These are phyloP conservation scores for Lamprologus ornatipinnis DNA, from an alignment of 2,113 vertebrate genomes.

Conservation along the genomic window DNA sequence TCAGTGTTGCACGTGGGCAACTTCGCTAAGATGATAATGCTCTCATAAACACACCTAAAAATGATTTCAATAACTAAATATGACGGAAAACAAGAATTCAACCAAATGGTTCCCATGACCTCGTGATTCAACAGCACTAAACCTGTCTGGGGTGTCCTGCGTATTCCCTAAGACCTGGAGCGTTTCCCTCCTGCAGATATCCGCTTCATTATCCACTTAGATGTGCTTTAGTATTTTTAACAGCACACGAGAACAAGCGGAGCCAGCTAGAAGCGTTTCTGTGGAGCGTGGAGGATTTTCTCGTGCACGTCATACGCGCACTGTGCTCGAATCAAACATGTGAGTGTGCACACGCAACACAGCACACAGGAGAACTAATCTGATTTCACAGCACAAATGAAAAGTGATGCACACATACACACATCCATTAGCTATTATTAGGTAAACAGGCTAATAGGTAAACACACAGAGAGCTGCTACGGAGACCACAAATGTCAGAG, in stretches of 20 bases:
- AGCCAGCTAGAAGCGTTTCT: background rate
- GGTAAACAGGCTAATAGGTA: constrained; percentile 16
- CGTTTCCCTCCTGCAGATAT: background rate
- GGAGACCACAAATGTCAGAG: background rate
- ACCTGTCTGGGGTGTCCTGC: background rate
- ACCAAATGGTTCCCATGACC: background rate
- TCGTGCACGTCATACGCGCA: accelerated
- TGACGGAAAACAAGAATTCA: background rate
- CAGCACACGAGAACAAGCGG: background rate
- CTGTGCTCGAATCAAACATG: background rate
- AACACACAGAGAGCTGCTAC: background rate
- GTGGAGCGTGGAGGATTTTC: background rate
- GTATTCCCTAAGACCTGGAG: background rate
- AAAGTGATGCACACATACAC: constrained; percentile 11
- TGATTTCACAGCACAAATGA: constrained; percentile 35
- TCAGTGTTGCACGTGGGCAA: background rate
- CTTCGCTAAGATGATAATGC: background rate
- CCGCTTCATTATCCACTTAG: constrained; percentile 14
- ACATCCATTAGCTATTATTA: constrained; percentile 40
- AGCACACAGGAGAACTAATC: constrained; percentile 11
- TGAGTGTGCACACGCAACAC: background rate
- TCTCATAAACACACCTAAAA: background rate
- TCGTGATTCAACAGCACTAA: background rate
- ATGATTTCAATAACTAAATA: background rate
- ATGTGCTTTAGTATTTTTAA: background rate